Percentiles rank a stretch among this genome's conserved stretches.
Conservation (phyloP, 2,113 vertebrate species). For the Malurus melanocephalus region DNA sequence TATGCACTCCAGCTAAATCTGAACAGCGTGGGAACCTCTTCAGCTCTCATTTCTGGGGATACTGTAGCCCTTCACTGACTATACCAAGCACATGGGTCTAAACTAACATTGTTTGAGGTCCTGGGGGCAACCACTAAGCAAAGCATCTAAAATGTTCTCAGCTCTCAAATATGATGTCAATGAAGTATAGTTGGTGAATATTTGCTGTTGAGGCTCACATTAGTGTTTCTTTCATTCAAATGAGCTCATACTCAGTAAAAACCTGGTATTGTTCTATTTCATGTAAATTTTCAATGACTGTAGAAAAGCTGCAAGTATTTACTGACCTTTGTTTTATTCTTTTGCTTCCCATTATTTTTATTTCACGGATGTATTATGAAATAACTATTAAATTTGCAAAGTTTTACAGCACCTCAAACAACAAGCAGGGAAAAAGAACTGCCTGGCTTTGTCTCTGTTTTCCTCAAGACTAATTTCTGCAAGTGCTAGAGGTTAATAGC, state of each 20-base stretch:
- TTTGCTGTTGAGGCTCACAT: background rate
- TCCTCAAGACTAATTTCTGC: conserved; percentile 66
- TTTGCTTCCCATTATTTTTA: background rate
- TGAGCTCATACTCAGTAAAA: conserved; percentile 1
- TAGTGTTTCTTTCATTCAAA: background rate
- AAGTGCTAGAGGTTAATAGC: conserved; percentile 74
- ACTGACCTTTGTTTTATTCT: background rate
- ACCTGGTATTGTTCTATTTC: background rate
- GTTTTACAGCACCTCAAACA: background rate
- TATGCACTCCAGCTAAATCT: background rate
- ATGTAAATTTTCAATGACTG: background rate
- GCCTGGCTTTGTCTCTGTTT: conserved; percentile 39
- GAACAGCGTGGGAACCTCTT: background rate
- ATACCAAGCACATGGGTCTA: background rate
- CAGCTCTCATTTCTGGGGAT: background rate
- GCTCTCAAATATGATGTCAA: background rate
- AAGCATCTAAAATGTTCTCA: background rate
- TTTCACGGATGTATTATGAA: background rate
- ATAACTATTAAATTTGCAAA: conserved; percentile 9
- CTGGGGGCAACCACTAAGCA: background rate
- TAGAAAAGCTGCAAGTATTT: background rate
- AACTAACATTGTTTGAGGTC: background rate
- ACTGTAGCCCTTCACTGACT: background rate
- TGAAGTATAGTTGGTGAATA: background rate
- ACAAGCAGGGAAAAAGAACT: background rate